Conservation (phyloP, 2,797 vertebrate species). For the Sebastes matsubarae region DNA sequence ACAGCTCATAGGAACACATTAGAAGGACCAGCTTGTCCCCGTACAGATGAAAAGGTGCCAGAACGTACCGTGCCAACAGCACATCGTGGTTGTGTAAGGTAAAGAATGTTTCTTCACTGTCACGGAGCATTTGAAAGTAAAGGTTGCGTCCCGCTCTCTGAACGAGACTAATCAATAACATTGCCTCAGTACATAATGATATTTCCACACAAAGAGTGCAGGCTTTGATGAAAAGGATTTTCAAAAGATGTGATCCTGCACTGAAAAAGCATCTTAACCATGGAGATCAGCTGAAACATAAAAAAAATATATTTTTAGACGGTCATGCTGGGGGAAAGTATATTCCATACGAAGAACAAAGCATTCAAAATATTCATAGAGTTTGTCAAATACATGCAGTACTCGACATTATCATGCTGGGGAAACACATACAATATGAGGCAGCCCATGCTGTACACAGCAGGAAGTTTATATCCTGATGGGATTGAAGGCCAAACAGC, state of each 20-base stretch:
- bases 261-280: background rate
- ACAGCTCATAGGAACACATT: background rate
- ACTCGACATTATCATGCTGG: background rate
- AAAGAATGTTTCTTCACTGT: constrained; percentile 3
- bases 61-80: background rate
- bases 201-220: background rate
- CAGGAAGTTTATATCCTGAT: background rate
- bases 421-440: background rate
- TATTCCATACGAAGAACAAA: constrained; percentile 1
- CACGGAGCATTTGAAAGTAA: background rate
- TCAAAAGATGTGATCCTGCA: background rate
- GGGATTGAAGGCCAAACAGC: background rate
- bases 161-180: constrained; percentile 15
- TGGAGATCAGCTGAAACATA: constrained; percentile 1
- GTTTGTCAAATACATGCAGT: background rate
- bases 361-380: background rate
- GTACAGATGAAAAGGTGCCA: background rate
- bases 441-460: background rate
- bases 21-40: background rate
- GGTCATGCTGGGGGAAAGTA: background rate
- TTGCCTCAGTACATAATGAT: constrained; percentile 7
- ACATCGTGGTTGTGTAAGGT: background rate
- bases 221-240: background rate
- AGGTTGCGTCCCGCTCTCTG: background rate
- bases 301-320: background rate